Percentiles rank a stretch among this genome's conserved stretches.
phyloP scores from a whole-genome alignment of 2,888 invertebrate genomes.

The Melitaea athalia region DNA sequence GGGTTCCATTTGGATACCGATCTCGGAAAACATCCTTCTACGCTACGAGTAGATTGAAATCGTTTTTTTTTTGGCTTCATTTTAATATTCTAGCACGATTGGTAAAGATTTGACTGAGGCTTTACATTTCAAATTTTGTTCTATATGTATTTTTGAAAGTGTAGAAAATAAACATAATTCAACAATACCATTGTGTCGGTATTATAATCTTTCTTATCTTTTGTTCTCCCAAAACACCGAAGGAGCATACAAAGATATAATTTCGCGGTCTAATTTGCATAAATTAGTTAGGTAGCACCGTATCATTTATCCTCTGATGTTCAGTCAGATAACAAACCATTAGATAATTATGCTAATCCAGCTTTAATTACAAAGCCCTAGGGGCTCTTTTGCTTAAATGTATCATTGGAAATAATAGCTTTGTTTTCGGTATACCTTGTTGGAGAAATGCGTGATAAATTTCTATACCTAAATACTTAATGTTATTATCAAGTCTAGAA shows the following conservation, averaged over 20 bases:
- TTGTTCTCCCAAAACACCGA: constrained; percentile 4
- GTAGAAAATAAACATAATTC: background rate
- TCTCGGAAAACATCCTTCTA: constrained; percentile 1
- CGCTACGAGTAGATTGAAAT: background rate
- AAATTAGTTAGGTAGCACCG: constrained; percentile 61
- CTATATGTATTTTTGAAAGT: background rate
- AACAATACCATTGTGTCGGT: background rate
- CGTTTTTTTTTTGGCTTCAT: background rate
- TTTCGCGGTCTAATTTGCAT: constrained; percentile 61
- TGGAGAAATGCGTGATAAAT: background rate
- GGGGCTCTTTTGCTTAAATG: constrained; percentile 45
- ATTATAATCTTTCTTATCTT: constrained; percentile 7
- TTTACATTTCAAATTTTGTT: background rate
- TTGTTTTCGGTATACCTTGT: constrained; percentile 3
- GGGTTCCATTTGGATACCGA: background rate
- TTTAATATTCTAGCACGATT: background rate
- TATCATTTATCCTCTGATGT: constrained; percentile 60
- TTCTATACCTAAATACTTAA: background rate
- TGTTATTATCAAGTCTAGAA: background rate
- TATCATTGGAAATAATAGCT: constrained; percentile 14
- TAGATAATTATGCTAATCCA: constrained; percentile 61
- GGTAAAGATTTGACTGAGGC: background rate
- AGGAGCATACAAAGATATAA: constrained; percentile 27
- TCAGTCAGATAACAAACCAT: constrained; percentile 44
- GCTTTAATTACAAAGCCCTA: constrained; percentile 53